Evolutionary conservation across 2,888 invertebrate species (phyloP), one percentile per base, ranked within the genome.

Genomic region (Melanotus villosus): DNA sequence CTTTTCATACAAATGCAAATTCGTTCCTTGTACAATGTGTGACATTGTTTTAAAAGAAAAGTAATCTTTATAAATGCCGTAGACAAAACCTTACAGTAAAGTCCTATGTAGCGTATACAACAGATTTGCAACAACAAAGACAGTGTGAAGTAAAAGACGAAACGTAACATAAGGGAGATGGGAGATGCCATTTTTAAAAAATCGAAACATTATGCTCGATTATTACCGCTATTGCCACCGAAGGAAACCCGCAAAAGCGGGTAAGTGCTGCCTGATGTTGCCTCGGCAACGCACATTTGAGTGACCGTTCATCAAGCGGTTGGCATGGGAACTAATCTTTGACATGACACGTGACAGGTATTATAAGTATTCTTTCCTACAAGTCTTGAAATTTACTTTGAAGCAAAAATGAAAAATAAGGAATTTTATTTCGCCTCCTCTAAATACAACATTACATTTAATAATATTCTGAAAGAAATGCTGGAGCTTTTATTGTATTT

Each of bases 281-380:
- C 65, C 69, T 50, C 26, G 62, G 69, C 54, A 69, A 65, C 69
- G 60, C 60, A 65, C 62, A 65, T 69, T 65, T 69, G 65, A 69
- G 69, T 69, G 69, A 69, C 69, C 69, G 69, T 69, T 69, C 69
- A 69, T 69, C 69, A 69, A 69, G 47, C 54, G 47, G 69, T 69
- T 65, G 69, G 68, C 65, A 68, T 68, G 71, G 65, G 68, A 68
- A 68, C 67, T 68, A 65, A 68, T 71, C 71, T 71, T 67, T 65
- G 63, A 65, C 65, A 59, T 65, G 72, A 66, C 68, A 68, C 68
- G 66, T 69, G 68, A 72, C 68, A 66, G 72, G 65, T 69, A 69
- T 68, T 65, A 62, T 66, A 68, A 67, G 68, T 59, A 65, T 65
- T 59, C 56, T 32, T 59, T 65, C 60, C 43, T 26, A 23, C 52